Evolutionary conservation across 2,888 invertebrate genomes (phyloP).

Genomic region (Standfussiana lucernea): DNA sequence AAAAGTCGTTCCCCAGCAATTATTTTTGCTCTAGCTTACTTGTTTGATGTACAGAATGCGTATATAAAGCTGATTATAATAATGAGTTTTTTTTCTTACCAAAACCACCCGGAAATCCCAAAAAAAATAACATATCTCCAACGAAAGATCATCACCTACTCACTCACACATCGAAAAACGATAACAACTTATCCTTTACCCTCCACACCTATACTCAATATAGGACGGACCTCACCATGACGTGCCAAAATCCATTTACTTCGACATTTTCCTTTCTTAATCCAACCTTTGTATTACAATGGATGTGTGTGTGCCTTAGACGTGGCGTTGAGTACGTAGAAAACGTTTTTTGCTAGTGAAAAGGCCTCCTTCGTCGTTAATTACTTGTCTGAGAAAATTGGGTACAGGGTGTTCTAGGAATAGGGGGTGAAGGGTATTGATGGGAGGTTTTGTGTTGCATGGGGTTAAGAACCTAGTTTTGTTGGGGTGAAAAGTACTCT

Average conservation of each 20-base stretch:
- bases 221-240: slow-evolving; percentile 48
- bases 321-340: slow-evolving; percentile 79
- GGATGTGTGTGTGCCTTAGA: slow-evolving; percentile 79
- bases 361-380: slow-evolving; percentile 88
- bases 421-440: slow-evolving; percentile 20
- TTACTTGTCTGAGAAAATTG: slow-evolving; percentile 85
- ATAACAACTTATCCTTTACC: slow-evolving; percentile 7
- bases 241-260: slow-evolving; percentile 62
- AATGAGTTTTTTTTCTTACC: not conserved
- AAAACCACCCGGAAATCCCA: not conserved
- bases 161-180: slow-evolving; percentile 9
- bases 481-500: not conserved
- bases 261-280: slow-evolving; percentile 73
- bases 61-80: too few species aligned
- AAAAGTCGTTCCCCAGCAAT: too few species aligned
- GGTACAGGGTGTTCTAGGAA: slow-evolving; percentile 77
- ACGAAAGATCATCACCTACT: not conserved
- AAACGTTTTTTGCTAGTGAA: slow-evolving; percentile 85
- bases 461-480: not conserved
- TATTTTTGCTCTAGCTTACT: too few species aligned
- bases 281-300: slow-evolving; percentile 68
- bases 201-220: not conserved
- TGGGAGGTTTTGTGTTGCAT: not conserved
- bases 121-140: not conserved
- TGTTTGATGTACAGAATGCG: too few species aligned